Conservation (phyloP, 2,888 invertebrate genomes). For the Limnephilus marmoratus region DNA sequence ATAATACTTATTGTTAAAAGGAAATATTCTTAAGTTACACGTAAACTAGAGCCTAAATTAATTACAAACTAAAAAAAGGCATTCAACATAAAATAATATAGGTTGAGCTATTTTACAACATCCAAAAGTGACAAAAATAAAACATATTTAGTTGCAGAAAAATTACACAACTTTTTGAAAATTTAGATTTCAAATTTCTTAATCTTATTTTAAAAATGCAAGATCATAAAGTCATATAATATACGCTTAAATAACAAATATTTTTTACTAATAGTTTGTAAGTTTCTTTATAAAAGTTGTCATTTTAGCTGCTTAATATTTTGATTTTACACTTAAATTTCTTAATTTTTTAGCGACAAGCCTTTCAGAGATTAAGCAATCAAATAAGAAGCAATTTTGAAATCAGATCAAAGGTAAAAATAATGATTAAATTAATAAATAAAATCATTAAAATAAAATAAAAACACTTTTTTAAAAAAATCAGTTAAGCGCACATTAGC, state of each 20-base stretch:
- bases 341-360: neutral
- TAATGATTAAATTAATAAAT: neutral
- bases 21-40: conserved; percentile 44
- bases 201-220: neutral
- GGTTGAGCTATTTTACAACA: conserved; percentile 33
- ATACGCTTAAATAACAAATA: neutral
- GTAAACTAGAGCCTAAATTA: conserved; percentile 23
- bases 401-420: neutral
- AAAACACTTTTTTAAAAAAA: too few relatives aligned
- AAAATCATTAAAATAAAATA: neutral
- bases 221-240: neutral
- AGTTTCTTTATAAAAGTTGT: neutral
- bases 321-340: neutral
- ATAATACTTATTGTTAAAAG: conserved; percentile 56
- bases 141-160: neutral
- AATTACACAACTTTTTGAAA: neutral
- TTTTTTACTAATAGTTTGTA: neutral
- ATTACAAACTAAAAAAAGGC: conserved; percentile 23
- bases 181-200: neutral
- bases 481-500: neutral
- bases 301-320: neutral
- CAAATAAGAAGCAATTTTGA: neutral
- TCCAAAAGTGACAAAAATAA: neutral
- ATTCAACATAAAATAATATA: conserved; percentile 17
- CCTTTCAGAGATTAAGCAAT: neutral